A percentile compares a stretch with the other conserved stretches of the same genome.
Conservation (phyloP, 2,888 invertebrate species). For the Unio pictorum region DNA sequence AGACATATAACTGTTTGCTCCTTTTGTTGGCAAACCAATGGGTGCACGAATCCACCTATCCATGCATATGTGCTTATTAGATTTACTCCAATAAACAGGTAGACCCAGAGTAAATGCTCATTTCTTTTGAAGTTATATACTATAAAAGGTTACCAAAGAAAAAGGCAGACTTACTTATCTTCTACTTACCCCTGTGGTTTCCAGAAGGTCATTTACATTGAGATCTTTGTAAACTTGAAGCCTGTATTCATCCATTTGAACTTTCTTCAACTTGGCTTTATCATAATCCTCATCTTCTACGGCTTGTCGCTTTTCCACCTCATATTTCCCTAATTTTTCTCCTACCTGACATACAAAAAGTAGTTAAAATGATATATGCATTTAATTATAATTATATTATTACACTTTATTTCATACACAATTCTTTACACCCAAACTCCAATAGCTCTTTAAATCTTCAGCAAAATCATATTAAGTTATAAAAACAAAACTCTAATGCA, state of each 20-base stretch:
- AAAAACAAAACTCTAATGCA: background rate
- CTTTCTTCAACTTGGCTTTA: conserved; percentile 88
- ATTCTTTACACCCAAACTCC: background rate
- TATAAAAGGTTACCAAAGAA: background rate
- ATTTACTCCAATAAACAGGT: no score
- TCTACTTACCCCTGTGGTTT: conserved; percentile 74
- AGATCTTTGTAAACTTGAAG: conserved; percentile 80
- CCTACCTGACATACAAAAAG: conserved; percentile 77
- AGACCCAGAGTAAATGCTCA: background rate
- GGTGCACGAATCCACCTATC: no score
- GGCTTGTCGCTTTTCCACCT: conserved; percentile 92
- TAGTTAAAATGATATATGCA: background rate
- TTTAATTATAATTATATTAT: background rate
- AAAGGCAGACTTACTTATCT: background rate
- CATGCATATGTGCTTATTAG: no score
- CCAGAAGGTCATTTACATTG: conserved; percentile 84
- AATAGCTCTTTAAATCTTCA: background rate
- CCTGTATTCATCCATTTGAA: conserved; percentile 89
- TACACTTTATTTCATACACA: no score
- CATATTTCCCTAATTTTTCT: conserved; percentile 90
- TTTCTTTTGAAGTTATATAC: background rate
- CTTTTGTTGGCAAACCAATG: no score
- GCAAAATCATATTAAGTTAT: background rate
- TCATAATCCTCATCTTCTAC: conserved; percentile 93
- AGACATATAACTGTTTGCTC: no score